These are phyloP conservation scores for Macrotis lagotis DNA, from an alignment of 2,113 vertebrate genomes.

Conservation along the genomic window DNA sequence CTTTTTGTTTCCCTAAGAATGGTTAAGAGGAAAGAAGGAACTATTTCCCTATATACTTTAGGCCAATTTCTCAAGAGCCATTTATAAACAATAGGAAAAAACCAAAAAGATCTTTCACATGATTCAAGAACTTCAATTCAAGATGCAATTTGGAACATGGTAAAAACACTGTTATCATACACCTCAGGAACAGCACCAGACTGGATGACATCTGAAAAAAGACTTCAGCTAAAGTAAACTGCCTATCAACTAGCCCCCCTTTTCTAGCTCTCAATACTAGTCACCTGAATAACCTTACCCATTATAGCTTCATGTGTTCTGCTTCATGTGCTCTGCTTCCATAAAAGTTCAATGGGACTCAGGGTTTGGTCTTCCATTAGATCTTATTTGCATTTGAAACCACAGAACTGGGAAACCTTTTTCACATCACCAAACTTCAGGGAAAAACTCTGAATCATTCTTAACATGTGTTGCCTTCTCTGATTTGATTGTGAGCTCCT, in stretches of 20 bases:
- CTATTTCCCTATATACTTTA: neutral
- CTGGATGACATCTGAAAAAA: neutral
- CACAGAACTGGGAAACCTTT: neutral
- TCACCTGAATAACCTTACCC: neutral
- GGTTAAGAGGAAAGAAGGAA: neutral
- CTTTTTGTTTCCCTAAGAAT: neutral
- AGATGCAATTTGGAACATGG: neutral
- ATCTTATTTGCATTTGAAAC: neutral
- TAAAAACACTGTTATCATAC: neutral
- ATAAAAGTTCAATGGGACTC: neutral
- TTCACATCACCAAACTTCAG: neutral
- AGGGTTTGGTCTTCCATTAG: neutral
- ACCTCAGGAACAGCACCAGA: neutral
- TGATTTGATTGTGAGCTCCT: neutral
- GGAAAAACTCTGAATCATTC: neutral
- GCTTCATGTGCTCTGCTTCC: neutral
- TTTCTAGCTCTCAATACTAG: neutral
- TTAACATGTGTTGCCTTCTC: neutral
- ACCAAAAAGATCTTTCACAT: neutral
- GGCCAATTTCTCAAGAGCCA: conserved; percentile 6
- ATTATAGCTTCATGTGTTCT: neutral
- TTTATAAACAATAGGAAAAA: neutral
- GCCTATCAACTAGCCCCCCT: neutral
- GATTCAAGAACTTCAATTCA: neutral
- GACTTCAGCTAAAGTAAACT: neutral